Evolutionary conservation across 2,113 vertebrate genomes (phyloP).

Genomic region (Salvator merianae): DNA sequence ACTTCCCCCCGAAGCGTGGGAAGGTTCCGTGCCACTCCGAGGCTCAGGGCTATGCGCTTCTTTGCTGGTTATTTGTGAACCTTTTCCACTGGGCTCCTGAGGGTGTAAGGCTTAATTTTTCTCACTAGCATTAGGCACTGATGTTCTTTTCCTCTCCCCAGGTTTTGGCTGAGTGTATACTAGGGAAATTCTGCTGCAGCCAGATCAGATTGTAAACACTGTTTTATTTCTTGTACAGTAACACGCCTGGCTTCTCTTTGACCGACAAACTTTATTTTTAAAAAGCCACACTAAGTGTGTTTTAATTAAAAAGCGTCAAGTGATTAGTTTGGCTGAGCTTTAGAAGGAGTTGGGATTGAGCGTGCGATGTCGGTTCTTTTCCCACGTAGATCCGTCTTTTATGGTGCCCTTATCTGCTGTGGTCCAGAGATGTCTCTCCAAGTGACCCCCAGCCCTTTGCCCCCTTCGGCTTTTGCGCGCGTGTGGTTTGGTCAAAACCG

Average conservation of each 20-base stretch:
- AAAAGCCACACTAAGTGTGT: neutral
- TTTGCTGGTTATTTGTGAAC: too few species aligned
- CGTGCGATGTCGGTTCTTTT: neutral
- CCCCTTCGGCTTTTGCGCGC: too few species aligned
- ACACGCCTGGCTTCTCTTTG: neutral
- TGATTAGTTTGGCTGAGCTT: too few species aligned
- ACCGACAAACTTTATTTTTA: neutral
- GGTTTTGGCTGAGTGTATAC: neutral
- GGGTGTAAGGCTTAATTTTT: too few species aligned
- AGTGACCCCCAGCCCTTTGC: neutral
- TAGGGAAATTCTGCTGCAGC: neutral
- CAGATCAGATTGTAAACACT: neutral
- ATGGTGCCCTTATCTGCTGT: neutral
- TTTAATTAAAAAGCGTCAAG: neutral
- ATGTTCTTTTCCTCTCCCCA: too few species aligned
- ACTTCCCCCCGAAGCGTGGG: too few species aligned
- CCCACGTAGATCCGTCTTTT: neutral
- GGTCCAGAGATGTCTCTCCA: neutral
- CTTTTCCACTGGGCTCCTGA: too few species aligned
- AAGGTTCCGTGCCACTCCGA: too few species aligned
- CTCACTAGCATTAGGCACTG: too few species aligned
- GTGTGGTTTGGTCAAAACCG: too few species aligned
- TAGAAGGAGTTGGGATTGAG: neutral
- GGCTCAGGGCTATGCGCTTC: too few species aligned
- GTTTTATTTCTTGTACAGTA: neutral